phyloP scores from a whole-genome alignment of 2,113 vertebrate species.

The Hippocampus mohnikei region DNA sequence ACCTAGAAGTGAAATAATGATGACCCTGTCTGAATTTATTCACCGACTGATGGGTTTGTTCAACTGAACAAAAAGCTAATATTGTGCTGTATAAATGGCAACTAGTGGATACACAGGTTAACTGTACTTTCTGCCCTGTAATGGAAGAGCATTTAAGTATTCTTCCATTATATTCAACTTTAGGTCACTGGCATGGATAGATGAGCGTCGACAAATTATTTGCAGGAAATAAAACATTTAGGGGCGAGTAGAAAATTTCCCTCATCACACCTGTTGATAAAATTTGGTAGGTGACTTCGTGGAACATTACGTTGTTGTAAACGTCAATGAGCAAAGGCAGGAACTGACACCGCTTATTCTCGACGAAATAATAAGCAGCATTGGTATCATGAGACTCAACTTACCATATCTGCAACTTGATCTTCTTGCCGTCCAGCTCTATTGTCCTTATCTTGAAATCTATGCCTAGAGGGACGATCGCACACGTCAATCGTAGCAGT shows the following conservation, averaged over 20 bases:
- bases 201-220: too few relatives aligned
- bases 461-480: conserved; percentile 77
- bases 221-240: too few relatives aligned
- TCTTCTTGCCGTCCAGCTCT: conserved; percentile 95
- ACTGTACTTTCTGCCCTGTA: too few relatives aligned
- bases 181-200: too few relatives aligned
- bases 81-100: too few relatives aligned
- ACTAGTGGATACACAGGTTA: too few relatives aligned
- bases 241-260: too few relatives aligned
- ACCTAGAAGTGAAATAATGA: background rate
- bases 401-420: conserved; percentile 98
- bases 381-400: conserved; percentile 25
- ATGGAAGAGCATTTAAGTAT: too few relatives aligned
- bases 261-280: too few relatives aligned
- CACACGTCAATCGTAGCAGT: conserved; percentile 30
- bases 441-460: conserved; percentile 98
- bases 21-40: background rate
- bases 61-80: too few relatives aligned
- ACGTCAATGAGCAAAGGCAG: background rate
- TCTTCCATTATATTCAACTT: too few relatives aligned
- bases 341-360: background rate
- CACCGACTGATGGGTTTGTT: too few relatives aligned
- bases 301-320: background rate
- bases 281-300: background rate
- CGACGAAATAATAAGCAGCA: background rate